These are phyloP conservation scores for Syrphus vitripennis DNA, from an alignment of 2,888 invertebrate genomes.

Conservation along the genomic window DNA sequence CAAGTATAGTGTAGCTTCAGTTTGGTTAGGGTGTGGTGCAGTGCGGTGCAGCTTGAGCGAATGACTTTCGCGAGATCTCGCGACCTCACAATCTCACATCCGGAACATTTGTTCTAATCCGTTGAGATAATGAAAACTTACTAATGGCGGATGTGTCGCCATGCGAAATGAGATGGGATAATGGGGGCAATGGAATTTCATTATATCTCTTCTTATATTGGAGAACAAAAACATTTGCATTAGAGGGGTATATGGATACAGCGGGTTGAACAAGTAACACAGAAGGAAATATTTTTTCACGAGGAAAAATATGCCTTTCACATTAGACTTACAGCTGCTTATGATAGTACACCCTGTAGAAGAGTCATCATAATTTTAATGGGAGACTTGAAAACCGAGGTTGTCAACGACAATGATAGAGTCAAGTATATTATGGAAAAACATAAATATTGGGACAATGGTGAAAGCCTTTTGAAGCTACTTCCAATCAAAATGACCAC, in stretches of 20 bases:
- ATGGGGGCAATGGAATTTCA: slow-evolving; percentile 57
- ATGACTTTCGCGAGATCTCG: slow-evolving; percentile 31
- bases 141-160: slow-evolving; percentile 63
- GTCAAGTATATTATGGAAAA: too few species aligned
- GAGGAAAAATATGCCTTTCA: too few species aligned
- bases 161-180: slow-evolving; percentile 52
- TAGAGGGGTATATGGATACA: background rate
- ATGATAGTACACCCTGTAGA: too few species aligned
- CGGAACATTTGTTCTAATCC: slow-evolving; percentile 62
- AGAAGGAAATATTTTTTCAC: background rate
- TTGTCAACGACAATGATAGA: too few species aligned
- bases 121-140: slow-evolving; percentile 63
- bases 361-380: too few species aligned
- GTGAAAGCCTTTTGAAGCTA: too few species aligned
- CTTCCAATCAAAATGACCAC: too few species aligned
- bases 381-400: too few species aligned
- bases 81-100: slow-evolving; percentile 58
- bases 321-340: too few species aligned
- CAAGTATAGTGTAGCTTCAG: background rate
- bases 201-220: slow-evolving; percentile 16
- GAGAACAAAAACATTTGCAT: slow-evolving; percentile 38
- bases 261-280: background rate
- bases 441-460: too few species aligned
- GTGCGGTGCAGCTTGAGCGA: background rate
- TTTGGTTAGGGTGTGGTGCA: background rate